Percentiles rank a stretch among this genome's conserved stretches.
phyloP scores from a whole-genome alignment of 2,888 invertebrate species.

The Drosophila trichaetosa region DNA sequence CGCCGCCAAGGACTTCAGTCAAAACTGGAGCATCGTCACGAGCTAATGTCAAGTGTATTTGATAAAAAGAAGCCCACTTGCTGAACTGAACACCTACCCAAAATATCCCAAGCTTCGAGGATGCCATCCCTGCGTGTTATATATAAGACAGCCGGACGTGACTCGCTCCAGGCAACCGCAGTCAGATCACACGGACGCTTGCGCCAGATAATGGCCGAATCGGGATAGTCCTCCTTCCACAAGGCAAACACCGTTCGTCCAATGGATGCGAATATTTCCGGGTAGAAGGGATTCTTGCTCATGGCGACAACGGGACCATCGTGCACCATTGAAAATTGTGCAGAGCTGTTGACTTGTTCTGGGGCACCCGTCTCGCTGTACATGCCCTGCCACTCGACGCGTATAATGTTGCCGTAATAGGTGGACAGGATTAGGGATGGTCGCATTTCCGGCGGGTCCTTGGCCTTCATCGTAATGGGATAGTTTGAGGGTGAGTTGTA shows the following conservation, averaged over 20 bases:
- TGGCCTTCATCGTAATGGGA: conserved; percentile 48
- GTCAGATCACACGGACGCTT: conserved; percentile 87
- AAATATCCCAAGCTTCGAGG: conserved; percentile 93
- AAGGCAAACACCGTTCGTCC: conserved; percentile 91
- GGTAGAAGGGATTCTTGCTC: conserved; percentile 88
- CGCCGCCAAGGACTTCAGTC: conserved; percentile 89
- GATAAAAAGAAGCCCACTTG: background rate
- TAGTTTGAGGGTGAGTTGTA: conserved; percentile 67
- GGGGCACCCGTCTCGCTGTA: conserved; percentile 87
- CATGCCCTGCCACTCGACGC: conserved; percentile 88
- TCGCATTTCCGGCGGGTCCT: conserved; percentile 63
- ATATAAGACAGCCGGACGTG: conserved; percentile 90
- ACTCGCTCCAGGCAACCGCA: conserved; percentile 90
- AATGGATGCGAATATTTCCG: conserved; percentile 88
- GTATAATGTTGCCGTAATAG: conserved; percentile 77
- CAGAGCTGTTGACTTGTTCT: conserved; percentile 85
- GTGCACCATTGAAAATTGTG: conserved; percentile 87
- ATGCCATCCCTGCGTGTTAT: conserved; percentile 90
- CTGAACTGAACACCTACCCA: conserved; percentile 76
- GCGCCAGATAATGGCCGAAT: conserved; percentile 89
- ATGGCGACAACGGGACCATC: conserved; percentile 89
- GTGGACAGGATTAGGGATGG: conserved; percentile 77
- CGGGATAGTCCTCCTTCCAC: conserved; percentile 89
- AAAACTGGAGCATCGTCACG: conserved; percentile 87
- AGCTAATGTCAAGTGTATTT: conserved; percentile 55